These are phyloP conservation scores for Lydus trimaculatus DNA, from an alignment of 2,888 invertebrate genomes.

Conservation along the genomic window DNA sequence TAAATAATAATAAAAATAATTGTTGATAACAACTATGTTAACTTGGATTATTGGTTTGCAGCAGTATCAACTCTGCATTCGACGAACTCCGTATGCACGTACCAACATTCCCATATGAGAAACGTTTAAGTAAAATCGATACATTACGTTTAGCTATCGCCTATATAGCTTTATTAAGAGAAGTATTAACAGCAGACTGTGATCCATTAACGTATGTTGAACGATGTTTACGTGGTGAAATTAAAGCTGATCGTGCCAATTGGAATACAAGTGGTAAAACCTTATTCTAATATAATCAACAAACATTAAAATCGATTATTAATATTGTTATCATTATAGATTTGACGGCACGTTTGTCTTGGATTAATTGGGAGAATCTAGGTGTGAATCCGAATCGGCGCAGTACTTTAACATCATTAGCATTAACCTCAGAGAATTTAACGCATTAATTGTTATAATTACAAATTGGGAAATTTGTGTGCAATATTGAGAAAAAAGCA, in stretches of 20 bases:
- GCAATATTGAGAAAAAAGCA: slow-evolving; percentile 24
- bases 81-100: slow-evolving; percentile 97
- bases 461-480: not conserved
- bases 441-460: slow-evolving; percentile 41
- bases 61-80: slow-evolving; percentile 99
- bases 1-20: not conserved
- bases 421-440: slow-evolving; percentile 73
- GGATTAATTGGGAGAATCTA: slow-evolving; percentile 99
- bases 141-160: slow-evolving; percentile 96
- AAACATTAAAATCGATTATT: no score
- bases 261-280: slow-evolving; percentile 95
- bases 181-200: slow-evolving; percentile 86
- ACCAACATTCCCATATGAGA: slow-evolving; percentile 99
- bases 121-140: slow-evolving; percentile 97
- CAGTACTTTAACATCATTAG: slow-evolving; percentile 81
- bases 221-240: slow-evolving; percentile 87
- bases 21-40: not conserved
- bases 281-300: not conserved
- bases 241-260: slow-evolving; percentile 85
- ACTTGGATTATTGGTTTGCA: slow-evolving; percentile 58
- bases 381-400: slow-evolving; percentile 91
- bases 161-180: slow-evolving; percentile 92
- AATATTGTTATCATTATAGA: slow-evolving; percentile 69
- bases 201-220: slow-evolving; percentile 95
- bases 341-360: slow-evolving; percentile 93